These are phyloP conservation scores for Schizopygopsis pylzovi DNA, from an alignment of 2,797 vertebrate genomes.

Conservation along the genomic window DNA sequence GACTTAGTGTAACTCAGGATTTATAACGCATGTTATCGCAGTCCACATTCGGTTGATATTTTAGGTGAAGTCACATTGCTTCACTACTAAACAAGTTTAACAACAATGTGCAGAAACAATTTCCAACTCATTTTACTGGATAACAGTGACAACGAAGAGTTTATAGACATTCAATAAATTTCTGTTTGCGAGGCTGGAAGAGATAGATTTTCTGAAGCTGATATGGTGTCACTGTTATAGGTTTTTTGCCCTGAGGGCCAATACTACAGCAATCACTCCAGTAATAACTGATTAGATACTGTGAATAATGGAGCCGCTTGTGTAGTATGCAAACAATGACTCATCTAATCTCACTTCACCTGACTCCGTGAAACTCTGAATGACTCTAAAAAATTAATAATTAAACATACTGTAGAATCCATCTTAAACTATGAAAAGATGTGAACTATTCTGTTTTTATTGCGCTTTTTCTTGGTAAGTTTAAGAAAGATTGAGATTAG, in stretches of 20 bases:
- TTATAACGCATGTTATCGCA: background rate
- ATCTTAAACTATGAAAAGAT: background rate
- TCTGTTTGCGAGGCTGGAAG: background rate
- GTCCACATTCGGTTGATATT: background rate
- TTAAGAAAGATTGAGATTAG: background rate
- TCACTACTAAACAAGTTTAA: background rate
- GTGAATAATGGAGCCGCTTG: conserved; percentile 2
- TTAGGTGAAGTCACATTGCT: background rate
- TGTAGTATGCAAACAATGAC: conserved; percentile 22
- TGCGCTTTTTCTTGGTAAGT: background rate
- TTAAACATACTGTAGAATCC: background rate
- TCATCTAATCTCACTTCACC: background rate
- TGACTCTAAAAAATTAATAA: background rate
- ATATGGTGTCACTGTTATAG: background rate
- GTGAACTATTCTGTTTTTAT: background rate
- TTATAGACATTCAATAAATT: background rate
- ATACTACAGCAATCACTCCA: conserved; percentile 9
- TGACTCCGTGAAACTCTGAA: background rate
- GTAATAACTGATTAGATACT: background rate
- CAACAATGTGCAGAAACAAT: background rate
- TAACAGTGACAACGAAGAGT: background rate
- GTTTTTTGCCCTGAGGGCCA: background rate
- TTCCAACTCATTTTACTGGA: background rate
- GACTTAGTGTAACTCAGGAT: background rate
- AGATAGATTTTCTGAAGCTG: background rate